phyloP scores from a whole-genome alignment of 2,888 invertebrate genomes.

The Fragum fragum region DNA sequence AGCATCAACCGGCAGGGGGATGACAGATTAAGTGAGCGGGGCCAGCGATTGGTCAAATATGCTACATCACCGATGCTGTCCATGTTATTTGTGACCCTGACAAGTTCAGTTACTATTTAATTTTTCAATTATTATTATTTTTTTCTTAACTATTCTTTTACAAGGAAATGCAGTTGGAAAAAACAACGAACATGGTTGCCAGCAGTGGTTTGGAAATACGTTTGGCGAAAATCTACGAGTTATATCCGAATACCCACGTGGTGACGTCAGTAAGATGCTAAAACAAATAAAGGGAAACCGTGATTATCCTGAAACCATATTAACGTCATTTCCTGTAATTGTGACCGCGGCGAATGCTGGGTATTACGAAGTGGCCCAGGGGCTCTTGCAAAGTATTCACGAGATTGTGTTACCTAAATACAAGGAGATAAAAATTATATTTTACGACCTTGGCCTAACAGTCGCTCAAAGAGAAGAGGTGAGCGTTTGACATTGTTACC shows the following conservation, averaged over 20 bases:
- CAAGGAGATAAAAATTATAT: slow-evolving; percentile 35
- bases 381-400: slow-evolving; percentile 40
- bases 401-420: slow-evolving; percentile 31
- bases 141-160: too few relatives aligned
- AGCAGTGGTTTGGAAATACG: slow-evolving; percentile 44
- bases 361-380: slow-evolving; percentile 37
- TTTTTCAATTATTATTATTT: too few relatives aligned
- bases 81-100: too few relatives aligned
- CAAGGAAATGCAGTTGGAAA: too few relatives aligned
- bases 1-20: too few relatives aligned
- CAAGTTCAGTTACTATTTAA: too few relatives aligned
- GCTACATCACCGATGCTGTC: too few relatives aligned
- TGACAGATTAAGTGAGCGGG: too few relatives aligned
- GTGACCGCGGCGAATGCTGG: slow-evolving; percentile 57
- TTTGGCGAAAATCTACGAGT: slow-evolving; percentile 38
- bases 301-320: background rate
- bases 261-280: slow-evolving; percentile 27
- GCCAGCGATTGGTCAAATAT: too few relatives aligned
- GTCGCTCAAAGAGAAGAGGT: slow-evolving; percentile 23
- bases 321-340: slow-evolving; percentile 66
- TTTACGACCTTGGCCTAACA: slow-evolving; percentile 38
- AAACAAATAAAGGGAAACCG: slow-evolving; percentile 19
- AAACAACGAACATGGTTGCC: slow-evolving; percentile 46
- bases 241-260: slow-evolving; percentile 27
- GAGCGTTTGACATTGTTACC: too few relatives aligned